A percentile compares a stretch with the other conserved stretches of the same genome.
phyloP scores from a whole-genome alignment of 2,888 invertebrate genomes.

The Macrosoma leucophasiata region DNA sequence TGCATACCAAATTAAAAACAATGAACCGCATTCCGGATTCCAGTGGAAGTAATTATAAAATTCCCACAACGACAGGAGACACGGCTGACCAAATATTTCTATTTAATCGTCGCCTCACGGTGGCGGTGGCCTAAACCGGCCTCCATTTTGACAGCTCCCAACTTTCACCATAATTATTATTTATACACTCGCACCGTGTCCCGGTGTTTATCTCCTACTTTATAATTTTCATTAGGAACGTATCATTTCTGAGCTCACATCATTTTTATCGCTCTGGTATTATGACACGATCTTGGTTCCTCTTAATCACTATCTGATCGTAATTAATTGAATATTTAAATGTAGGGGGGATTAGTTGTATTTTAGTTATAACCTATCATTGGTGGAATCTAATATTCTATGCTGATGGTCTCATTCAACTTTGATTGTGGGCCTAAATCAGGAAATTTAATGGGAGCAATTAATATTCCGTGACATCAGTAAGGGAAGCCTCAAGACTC shows the following conservation, averaged over 20 bases:
- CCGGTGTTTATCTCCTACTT: slow-evolving; percentile 37
- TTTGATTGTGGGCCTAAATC: too few species aligned
- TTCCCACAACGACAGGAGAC: slow-evolving; percentile 34
- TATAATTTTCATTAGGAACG: slow-evolving; percentile 31
- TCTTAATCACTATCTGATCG: slow-evolving; percentile 11
- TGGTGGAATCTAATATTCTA: too few species aligned
- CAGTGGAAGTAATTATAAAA: slow-evolving; percentile 24
- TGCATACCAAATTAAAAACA: slow-evolving; percentile 18
- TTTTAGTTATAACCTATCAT: too few species aligned
- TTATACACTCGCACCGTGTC: slow-evolving; percentile 41
- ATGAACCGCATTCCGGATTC: too few species aligned
- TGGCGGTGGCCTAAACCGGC: slow-evolving; percentile 35
- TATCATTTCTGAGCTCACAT: slow-evolving; percentile 24
- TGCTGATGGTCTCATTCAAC: too few species aligned
- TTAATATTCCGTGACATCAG: too few species aligned
- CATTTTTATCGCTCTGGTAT: slow-evolving; percentile 26
- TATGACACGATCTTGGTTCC: too few species aligned
- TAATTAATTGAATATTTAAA: slow-evolving; percentile 22
- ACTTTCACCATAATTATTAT: slow-evolving; percentile 72
- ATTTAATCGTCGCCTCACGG: slow-evolving; percentile 35
- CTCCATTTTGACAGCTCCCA: slow-evolving; percentile 45
- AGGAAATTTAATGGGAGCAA: too few species aligned
- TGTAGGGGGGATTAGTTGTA: too few species aligned
- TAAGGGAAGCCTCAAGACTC: too few species aligned
- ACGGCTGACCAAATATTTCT: slow-evolving; percentile 52